Evolutionary conservation across 2,113 vertebrate species (phyloP), one percentile per base, ranked within the genome.

Genomic region (Rissa tridactyla): DNA sequence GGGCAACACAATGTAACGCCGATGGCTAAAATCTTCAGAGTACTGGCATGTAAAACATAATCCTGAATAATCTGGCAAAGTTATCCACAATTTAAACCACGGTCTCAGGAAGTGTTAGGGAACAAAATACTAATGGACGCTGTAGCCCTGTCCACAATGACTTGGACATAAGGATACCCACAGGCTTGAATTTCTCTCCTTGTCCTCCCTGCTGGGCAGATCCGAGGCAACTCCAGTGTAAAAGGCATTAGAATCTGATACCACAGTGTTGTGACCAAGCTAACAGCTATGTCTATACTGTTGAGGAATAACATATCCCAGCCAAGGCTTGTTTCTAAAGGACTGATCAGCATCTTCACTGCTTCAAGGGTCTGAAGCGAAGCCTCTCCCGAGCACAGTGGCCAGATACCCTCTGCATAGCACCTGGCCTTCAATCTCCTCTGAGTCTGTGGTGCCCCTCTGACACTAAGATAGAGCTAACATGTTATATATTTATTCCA

Each of bases 361-460:
- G 12, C 23, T 72, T 62, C 62, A 54, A 42, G 30, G 27, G 29
- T 8, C 44, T 83, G 76, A 79, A 72, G n/a, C 1, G 2, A 79
- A 47, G 8, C 15, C 9, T 49, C 44, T 70, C 16, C 44, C 0
- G 0, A 36, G 34, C 29, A 38, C 25, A 62, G 10, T 6, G 38
- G 9, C 17, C n/a, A 52, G 10, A 47, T 62, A 9, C 11, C 20
- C 15, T 47, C 17, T 26, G 17, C 52, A 64, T 7, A 26, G 4
- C 27, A 49, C 47, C 27, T 70, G 64, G 20, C 20, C 25, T 5
- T 72, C 44, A 17, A 2, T 57, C 15, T 90, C 38, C 38, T 54
- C 71, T 11, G 26, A 76, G 26, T 23, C 40, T 57, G 10, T 23
- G 38, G 23, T 38, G 11, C 12, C 6, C 11, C 44, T 57, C 54